Evolutionary conservation across 2,888 invertebrate genomes (phyloP).

Genomic region (Drosophila austrosaltans): DNA sequence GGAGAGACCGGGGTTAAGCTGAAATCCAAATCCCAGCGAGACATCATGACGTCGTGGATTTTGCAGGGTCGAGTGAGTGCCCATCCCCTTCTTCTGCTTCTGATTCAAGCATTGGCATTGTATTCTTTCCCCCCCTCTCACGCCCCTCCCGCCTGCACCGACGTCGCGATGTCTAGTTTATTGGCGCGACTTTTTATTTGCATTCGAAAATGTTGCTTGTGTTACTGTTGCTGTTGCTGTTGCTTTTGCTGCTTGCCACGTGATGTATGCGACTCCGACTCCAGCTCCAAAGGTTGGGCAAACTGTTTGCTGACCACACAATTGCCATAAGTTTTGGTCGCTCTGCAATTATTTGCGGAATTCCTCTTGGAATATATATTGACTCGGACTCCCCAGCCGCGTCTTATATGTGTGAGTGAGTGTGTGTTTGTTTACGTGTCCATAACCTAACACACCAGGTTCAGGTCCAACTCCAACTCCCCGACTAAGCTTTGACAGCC

Average conservation of each 20-base stretch:
- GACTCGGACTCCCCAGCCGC: slow-evolving; percentile 61
- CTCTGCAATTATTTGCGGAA: slow-evolving; percentile 80
- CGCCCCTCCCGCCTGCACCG: slow-evolving; percentile 38
- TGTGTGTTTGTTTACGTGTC: slow-evolving; percentile 51
- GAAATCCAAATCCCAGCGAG: slow-evolving; percentile 80
- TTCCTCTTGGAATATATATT: slow-evolving; percentile 80
- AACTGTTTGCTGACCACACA: slow-evolving; percentile 56
- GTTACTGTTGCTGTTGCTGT: slow-evolving; percentile 30
- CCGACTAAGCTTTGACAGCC: slow-evolving; percentile 66
- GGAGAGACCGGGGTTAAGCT: slow-evolving; percentile 26
- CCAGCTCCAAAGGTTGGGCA: slow-evolving; percentile 29
- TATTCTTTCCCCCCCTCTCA: slow-evolving; percentile 7
- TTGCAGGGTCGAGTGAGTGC: slow-evolving; percentile 33
- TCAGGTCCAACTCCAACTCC: slow-evolving; percentile 6
- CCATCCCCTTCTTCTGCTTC: slow-evolving; percentile 14
- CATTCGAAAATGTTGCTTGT: slow-evolving; percentile 66
- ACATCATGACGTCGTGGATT: slow-evolving; percentile 80
- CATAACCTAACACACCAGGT: slow-evolving; percentile 34
- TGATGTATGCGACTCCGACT: slow-evolving; percentile 70
- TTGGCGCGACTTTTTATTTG: slow-evolving; percentile 82
- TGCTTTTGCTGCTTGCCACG: slow-evolving; percentile 55
- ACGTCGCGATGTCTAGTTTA: slow-evolving; percentile 81
- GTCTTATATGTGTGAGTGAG: slow-evolving; percentile 46
- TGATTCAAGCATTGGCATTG: slow-evolving; percentile 49
- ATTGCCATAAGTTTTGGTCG: slow-evolving; percentile 76